Conservation (phyloP, 2,888 invertebrate genomes). For the Chalcis sispes region DNA sequence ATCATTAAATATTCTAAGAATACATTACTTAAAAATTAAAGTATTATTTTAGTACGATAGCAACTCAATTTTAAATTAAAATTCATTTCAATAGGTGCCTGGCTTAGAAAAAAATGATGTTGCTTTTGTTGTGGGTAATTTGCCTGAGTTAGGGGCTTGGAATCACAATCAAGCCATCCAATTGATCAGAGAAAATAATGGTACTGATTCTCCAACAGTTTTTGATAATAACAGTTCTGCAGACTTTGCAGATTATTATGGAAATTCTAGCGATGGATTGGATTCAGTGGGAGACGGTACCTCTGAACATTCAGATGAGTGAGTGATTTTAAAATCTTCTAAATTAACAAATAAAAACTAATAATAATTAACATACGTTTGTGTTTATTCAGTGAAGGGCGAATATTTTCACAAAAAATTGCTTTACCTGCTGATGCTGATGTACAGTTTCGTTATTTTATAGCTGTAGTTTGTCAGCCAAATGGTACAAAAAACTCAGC, state of each 20-base stretch:
- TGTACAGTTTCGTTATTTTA: constrained; percentile 86
- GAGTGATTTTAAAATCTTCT: constrained; percentile 43
- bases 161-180: constrained; percentile 74
- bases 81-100: constrained; percentile 66
- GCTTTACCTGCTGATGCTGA: constrained; percentile 83
- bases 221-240: constrained; percentile 67
- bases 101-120: constrained; percentile 72
- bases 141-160: constrained; percentile 74
- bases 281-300: constrained; percentile 64
- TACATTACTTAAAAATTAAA: too few relatives aligned
- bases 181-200: constrained; percentile 67
- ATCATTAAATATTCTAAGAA: constrained; percentile 17
- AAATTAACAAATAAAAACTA: constrained; percentile 1
- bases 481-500: constrained; percentile 74
- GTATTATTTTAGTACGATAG: too few relatives aligned
- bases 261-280: constrained; percentile 63
- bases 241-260: constrained; percentile 63
- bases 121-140: constrained; percentile 73
- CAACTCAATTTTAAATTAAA: too few relatives aligned
- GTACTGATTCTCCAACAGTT: constrained; percentile 63
- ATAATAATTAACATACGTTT: constrained; percentile 2
- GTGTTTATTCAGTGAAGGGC: constrained; percentile 64
- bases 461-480: constrained; percentile 83
- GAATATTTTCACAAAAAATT: constrained; percentile 77
- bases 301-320: constrained; percentile 67